Conservation (phyloP, 2,888 invertebrate genomes). For the Mesorhabditis belari region DNA sequence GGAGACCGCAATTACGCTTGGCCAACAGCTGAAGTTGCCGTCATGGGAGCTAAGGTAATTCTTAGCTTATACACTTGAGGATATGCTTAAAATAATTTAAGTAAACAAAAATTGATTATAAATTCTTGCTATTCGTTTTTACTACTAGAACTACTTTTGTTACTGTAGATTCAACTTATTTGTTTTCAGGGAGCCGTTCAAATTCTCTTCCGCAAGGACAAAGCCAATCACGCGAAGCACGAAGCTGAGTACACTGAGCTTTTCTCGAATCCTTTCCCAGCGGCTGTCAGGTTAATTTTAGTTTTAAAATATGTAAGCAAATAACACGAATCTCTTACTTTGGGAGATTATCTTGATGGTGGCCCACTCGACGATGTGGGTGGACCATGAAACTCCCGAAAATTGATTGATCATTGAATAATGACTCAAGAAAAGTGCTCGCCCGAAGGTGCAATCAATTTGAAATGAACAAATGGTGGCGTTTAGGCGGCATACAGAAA, state of each 20-base stretch:
- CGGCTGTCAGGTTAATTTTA: slow-evolving; percentile 60
- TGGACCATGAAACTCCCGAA: not conserved
- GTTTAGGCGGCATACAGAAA: too few relatives aligned
- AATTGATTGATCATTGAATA: not conserved
- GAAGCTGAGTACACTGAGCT: slow-evolving; percentile 65
- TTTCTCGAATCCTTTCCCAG: slow-evolving; percentile 67
- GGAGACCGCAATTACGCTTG: slow-evolving; percentile 68
- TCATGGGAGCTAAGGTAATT: slow-evolving; percentile 65
- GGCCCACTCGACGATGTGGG: not conserved
- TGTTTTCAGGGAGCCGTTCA: slow-evolving; percentile 62
- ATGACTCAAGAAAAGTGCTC: too few relatives aligned
- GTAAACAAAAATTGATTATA: too few relatives aligned
- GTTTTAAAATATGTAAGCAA: not conserved
- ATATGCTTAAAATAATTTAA: not conserved
- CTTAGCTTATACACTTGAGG: not conserved
- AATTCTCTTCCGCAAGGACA: slow-evolving; percentile 63
- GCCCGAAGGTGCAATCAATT: too few relatives aligned
- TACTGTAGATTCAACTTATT: not conserved
- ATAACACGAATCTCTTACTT: too few relatives aligned
- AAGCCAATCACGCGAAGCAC: slow-evolving; percentile 56
- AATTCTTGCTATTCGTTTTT: too few relatives aligned
- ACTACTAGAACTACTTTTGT: not conserved
- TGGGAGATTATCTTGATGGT: not conserved
- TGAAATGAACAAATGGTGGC: too few relatives aligned
- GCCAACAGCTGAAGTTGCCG: slow-evolving; percentile 69